Evolutionary conservation across 2,113 vertebrate species (phyloP).

Genomic region (Catharus fuscescens): DNA sequence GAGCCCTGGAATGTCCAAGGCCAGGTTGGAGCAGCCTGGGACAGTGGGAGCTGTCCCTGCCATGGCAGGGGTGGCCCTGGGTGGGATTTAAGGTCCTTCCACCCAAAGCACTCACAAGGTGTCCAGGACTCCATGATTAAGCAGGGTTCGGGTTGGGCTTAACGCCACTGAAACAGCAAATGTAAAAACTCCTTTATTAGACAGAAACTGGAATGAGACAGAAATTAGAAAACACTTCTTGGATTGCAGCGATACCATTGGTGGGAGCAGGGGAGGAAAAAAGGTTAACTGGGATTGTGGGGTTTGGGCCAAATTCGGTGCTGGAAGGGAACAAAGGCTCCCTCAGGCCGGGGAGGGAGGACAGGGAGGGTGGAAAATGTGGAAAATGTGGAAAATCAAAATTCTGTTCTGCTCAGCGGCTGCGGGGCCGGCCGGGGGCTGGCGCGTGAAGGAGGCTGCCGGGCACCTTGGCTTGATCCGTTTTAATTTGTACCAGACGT

Average conservation of each 20-base stretch:
- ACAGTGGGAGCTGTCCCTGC: too few species aligned
- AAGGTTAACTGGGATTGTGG: not conserved
- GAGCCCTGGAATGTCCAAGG: too few species aligned
- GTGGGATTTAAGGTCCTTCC: not conserved
- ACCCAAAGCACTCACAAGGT: not conserved
- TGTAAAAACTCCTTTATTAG: constrained; percentile 20
- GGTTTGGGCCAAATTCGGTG: not conserved
- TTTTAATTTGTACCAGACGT: constrained; percentile 70
- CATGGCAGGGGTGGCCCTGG: not conserved
- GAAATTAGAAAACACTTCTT: not conserved
- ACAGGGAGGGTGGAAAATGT: not conserved
- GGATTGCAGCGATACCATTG: fast-evolving
- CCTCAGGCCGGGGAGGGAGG: not conserved
- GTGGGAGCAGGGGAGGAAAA: not conserved
- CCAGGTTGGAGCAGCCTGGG: too few species aligned
- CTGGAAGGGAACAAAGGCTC: not conserved
- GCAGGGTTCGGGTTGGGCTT: not conserved
- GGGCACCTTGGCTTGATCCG: not conserved
- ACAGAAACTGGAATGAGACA: not conserved
- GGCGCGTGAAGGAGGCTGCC: not conserved
- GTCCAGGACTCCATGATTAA: not conserved
- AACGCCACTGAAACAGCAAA: not conserved
- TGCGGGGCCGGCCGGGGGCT: not conserved
- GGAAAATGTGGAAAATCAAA: not conserved
- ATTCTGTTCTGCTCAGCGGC: not conserved